A percentile compares a stretch with the other conserved stretches of the same genome.
Evolutionary conservation across 2,888 invertebrate species (phyloP).

Genomic region (Loripinus fragilis): DNA sequence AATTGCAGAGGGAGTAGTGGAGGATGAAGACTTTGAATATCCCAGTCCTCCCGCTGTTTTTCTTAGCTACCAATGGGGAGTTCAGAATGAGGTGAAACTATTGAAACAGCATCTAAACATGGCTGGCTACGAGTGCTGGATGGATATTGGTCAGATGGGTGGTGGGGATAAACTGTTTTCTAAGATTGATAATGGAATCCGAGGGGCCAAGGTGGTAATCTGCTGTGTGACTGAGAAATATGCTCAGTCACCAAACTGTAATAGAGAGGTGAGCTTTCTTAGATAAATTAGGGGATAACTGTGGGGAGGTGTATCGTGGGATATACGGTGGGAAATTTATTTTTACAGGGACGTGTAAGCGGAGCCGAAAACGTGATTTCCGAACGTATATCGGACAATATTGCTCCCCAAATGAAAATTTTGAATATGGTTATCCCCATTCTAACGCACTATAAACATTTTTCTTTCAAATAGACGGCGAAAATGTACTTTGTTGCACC

Average conservation of each 20-base stretch:
- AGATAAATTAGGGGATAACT: not conserved
- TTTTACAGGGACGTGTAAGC: too few relatives aligned
- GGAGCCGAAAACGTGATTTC: too few relatives aligned
- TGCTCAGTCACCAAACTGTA: slow-evolving; percentile 81
- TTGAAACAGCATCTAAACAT: slow-evolving; percentile 77
- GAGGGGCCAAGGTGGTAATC: slow-evolving; percentile 73
- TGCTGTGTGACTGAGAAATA: slow-evolving; percentile 74
- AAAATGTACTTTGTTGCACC: too few relatives aligned
- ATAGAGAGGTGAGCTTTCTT: slow-evolving; percentile 75
- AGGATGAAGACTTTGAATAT: slow-evolving; percentile 68
- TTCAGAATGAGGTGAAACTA: slow-evolving; percentile 79
- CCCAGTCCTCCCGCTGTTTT: slow-evolving; percentile 63
- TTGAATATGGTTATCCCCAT: too few relatives aligned
- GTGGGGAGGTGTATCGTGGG: too few relatives aligned
- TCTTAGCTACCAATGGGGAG: slow-evolving; percentile 79
- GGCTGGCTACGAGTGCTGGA: slow-evolving; percentile 81
- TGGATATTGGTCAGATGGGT: slow-evolving; percentile 83
- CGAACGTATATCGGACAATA: too few relatives aligned
- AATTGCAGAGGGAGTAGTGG: slow-evolving; percentile 62
- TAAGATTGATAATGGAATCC: slow-evolving; percentile 81
- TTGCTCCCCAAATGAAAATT: too few relatives aligned
- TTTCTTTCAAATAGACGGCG: too few relatives aligned
- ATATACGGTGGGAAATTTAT: too few relatives aligned
- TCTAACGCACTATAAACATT: too few relatives aligned
- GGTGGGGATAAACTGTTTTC: slow-evolving; percentile 82